Conservation (phyloP, 2,888 invertebrate genomes). For the Cheilosia vernalis region DNA sequence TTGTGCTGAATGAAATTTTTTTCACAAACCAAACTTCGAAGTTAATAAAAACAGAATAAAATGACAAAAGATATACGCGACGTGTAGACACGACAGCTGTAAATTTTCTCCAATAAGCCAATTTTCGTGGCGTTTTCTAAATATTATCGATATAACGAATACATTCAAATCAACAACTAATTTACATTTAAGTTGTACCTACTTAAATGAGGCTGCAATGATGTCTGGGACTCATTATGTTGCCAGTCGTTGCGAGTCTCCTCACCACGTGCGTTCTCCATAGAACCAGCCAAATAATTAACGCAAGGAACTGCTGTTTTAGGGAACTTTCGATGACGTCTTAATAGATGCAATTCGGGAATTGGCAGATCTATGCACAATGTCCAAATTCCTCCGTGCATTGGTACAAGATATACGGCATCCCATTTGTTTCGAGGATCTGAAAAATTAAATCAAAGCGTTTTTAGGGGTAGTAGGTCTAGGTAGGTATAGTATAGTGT, state of each 20-base stretch:
- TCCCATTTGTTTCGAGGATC: slow-evolving; percentile 83
- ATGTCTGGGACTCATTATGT: slow-evolving; percentile 87
- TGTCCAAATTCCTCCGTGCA: slow-evolving; percentile 96
- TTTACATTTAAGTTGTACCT: slow-evolving; percentile 76
- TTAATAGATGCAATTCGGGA: slow-evolving; percentile 87
- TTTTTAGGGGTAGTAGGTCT: too few relatives aligned
- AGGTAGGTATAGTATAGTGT: too few relatives aligned
- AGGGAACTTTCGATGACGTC: slow-evolving; percentile 81
- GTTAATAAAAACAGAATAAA: too few relatives aligned
- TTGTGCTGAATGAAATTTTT: too few relatives aligned
- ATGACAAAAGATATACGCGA: too few relatives aligned
- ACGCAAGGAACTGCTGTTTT: slow-evolving; percentile 87
- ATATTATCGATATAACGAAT: too few relatives aligned
- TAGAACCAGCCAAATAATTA: slow-evolving; percentile 90
- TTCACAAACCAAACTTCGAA: too few relatives aligned
- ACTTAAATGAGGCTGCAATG: slow-evolving; percentile 84
- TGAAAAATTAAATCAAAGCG: slow-evolving; percentile 76
- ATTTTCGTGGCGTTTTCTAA: neutral
- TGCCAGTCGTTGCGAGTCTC: slow-evolving; percentile 92
- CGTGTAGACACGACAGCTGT: too few relatives aligned
- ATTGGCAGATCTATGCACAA: slow-evolving; percentile 92
- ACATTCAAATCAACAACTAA: too few relatives aligned
- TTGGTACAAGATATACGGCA: slow-evolving; percentile 90
- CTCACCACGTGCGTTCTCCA: slow-evolving; percentile 87
- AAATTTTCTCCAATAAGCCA: too few relatives aligned